These are phyloP conservation scores for Xestia sexstrigata DNA, from an alignment of 2,888 invertebrate genomes.

Conservation along the genomic window DNA sequence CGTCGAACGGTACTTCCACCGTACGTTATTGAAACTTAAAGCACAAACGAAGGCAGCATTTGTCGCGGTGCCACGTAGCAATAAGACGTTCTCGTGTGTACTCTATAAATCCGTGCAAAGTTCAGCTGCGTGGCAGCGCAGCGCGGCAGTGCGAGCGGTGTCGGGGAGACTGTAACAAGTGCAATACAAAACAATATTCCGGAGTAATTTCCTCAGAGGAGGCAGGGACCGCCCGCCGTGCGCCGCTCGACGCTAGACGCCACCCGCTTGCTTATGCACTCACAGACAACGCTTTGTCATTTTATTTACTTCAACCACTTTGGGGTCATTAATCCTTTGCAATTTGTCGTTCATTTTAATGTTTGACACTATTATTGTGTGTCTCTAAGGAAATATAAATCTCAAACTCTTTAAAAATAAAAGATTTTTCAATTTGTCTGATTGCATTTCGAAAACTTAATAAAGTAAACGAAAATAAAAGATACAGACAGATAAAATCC, in stretches of 20 bases:
- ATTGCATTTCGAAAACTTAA: slow-evolving; percentile 24
- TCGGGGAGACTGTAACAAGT: slow-evolving; percentile 72
- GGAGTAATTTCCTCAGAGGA: slow-evolving; percentile 77
- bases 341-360: slow-evolving; percentile 38
- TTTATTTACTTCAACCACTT: slow-evolving; percentile 62
- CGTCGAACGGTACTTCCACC: slow-evolving; percentile 19
- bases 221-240: slow-evolving; percentile 60
- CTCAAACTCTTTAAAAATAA: background rate
- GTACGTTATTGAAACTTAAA: slow-evolving; percentile 58
- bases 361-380: slow-evolving; percentile 10
- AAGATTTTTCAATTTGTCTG: slow-evolving; percentile 14
- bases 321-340: slow-evolving; percentile 60
- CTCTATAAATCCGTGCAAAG: slow-evolving; percentile 71
- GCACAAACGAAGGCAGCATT: slow-evolving; percentile 61
- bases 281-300: slow-evolving; percentile 70
- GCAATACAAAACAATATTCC: slow-evolving; percentile 80
- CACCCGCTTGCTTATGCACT: slow-evolving; percentile 64
- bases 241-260: slow-evolving; percentile 53
- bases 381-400: background rate
- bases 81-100: slow-evolving; percentile 66
- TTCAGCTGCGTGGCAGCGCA: slow-evolving; percentile 60
- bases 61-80: slow-evolving; percentile 67
- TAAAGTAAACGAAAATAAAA: slow-evolving; percentile 15
- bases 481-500: background rate
- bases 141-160: slow-evolving; percentile 53